Evolutionary conservation across 2,888 invertebrate species (phyloP).

Genomic region (Aromia moschata): DNA sequence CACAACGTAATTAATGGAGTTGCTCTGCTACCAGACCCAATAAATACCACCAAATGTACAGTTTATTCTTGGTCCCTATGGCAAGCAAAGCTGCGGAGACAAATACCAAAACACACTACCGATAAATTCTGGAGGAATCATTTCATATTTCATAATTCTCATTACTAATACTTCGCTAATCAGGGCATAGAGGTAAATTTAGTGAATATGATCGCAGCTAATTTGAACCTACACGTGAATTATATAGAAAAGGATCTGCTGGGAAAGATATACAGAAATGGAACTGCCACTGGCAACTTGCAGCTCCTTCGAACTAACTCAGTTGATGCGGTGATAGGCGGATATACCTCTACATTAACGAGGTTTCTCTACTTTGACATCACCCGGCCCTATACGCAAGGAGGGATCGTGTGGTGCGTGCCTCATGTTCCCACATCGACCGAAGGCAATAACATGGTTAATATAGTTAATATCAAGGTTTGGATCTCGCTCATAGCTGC

Average conservation of each 20-base stretch:
- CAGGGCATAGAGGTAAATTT: slow-evolving; percentile 44
- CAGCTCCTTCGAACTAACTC: slow-evolving; percentile 17
- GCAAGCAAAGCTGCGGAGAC: slow-evolving; percentile 46
- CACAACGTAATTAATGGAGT: slow-evolving; percentile 48
- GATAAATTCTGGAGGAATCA: slow-evolving; percentile 40
- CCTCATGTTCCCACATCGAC: slow-evolving; percentile 17
- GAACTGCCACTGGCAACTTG: not conserved
- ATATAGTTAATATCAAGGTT: slow-evolving; percentile 4
- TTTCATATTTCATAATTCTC: too few relatives aligned
- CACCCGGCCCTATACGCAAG: slow-evolving; percentile 23
- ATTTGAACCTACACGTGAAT: slow-evolving; percentile 37
- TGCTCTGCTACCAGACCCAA: slow-evolving; percentile 43
- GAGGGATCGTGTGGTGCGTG: slow-evolving; percentile 27
- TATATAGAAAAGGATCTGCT: slow-evolving; percentile 32
- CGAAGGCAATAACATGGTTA: slow-evolving; percentile 20
- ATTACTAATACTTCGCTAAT: slow-evolving; percentile 21
- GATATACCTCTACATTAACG: slow-evolving; percentile 14
- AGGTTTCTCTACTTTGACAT: slow-evolving; percentile 14
- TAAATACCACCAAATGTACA: slow-evolving; percentile 38
- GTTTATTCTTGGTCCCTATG: slow-evolving; percentile 52
- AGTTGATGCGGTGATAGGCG: slow-evolving; percentile 29
- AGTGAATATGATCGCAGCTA: slow-evolving; percentile 42
- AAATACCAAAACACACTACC: slow-evolving; percentile 33
- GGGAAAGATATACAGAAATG: slow-evolving; percentile 17
- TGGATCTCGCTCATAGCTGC: not conserved